phyloP scores from a whole-genome alignment of 2,888 invertebrate species.

The Ormyrus pomaceus region DNA sequence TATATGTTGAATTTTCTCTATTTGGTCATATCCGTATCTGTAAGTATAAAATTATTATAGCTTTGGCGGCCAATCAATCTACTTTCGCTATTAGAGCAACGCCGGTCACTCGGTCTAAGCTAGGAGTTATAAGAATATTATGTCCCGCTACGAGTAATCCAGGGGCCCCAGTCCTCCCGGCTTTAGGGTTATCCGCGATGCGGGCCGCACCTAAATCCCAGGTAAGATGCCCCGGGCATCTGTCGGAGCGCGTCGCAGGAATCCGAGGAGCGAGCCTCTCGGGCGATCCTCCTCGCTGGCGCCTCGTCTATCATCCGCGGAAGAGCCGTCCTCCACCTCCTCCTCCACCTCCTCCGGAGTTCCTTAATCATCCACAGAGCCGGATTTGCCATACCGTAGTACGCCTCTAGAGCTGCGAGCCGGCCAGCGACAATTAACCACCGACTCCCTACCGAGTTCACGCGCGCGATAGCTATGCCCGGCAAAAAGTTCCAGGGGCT shows the following conservation, averaged over 20 bases:
- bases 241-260: neutral
- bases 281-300: conserved; percentile 2
- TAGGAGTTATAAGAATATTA: neutral
- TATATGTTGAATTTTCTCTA: no score
- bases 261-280: neutral
- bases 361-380: conserved; percentile 58
- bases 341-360: conserved; percentile 35
- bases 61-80: no score
- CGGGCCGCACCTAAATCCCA: neutral
- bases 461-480: no score
- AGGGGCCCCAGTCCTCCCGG: neutral
- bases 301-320: conserved; percentile 30
- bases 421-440: conserved; percentile 56
- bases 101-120: neutral
- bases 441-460: conserved; percentile 23
- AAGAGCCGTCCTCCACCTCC: neutral
- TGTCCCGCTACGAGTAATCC: neutral
- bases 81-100: no score
- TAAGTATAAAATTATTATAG: no score
- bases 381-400: conserved; percentile 50
- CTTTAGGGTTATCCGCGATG: conserved; percentile 24
- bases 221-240: conserved; percentile 14
- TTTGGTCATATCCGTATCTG: no score
- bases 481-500: no score
- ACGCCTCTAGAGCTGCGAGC: neutral